Evolutionary conservation across 2,888 invertebrate genomes (phyloP).

Genomic region (Pseudococcus jackbeardsleyi): DNA sequence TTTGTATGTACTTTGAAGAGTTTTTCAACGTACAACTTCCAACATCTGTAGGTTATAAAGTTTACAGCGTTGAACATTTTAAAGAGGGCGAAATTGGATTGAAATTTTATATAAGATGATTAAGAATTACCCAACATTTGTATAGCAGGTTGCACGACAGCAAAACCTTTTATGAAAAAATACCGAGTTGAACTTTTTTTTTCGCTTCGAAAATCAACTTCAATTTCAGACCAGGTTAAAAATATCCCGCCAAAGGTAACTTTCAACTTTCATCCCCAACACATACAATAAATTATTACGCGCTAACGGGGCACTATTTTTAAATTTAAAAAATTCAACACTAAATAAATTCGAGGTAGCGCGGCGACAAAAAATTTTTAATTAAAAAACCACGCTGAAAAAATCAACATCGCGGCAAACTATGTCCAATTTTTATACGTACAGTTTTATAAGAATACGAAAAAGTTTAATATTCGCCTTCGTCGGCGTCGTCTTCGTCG

Average conservation of each 20-base stretch:
- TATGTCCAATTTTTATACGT: slow-evolving; percentile 10
- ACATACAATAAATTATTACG: not conserved
- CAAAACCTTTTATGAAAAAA: not conserved
- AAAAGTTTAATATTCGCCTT: not conserved
- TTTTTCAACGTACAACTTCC: not conserved
- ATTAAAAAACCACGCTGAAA: slow-evolving; percentile 5
- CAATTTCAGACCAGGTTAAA: not conserved
- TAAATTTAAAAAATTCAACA: slow-evolving; percentile 8
- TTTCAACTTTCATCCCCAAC: not conserved
- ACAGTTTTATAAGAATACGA: slow-evolving; percentile 19
- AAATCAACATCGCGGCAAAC: not conserved
- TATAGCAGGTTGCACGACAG: not conserved
- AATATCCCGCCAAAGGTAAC: not conserved
- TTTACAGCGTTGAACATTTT: not conserved
- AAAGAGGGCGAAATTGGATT: not conserved
- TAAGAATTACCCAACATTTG: not conserved
- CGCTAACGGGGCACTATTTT: not conserved
- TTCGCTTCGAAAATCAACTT: slow-evolving; percentile 6
- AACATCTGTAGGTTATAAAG: not conserved
- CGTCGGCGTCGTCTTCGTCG: not conserved
- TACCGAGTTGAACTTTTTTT: not conserved
- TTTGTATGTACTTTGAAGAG: not conserved
- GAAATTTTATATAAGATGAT: slow-evolving; percentile 5
- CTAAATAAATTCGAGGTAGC: not conserved
- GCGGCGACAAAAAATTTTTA: slow-evolving; percentile 1